Percentiles rank a stretch among this genome's conserved stretches.
These are phyloP conservation scores for Seira ritae DNA, from an alignment of 2,888 invertebrate species.

Conservation along the genomic window DNA sequence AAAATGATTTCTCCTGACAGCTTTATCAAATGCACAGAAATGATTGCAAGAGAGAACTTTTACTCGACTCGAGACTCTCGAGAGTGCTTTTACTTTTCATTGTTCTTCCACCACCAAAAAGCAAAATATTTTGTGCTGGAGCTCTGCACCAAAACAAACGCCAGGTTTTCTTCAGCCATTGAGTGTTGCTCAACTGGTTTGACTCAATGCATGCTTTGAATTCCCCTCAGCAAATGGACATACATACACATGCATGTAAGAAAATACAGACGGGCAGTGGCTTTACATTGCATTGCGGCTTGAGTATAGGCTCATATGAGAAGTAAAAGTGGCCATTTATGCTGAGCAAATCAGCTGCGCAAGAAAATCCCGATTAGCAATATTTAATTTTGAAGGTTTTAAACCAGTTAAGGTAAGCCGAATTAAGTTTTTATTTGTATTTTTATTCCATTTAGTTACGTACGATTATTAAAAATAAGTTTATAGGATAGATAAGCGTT, in stretches of 20 bases:
- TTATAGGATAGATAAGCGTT: too few relatives aligned
- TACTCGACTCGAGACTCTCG: too few relatives aligned
- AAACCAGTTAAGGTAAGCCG: conserved; percentile 16
- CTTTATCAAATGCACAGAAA: too few relatives aligned
- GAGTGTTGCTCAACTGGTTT: neutral
- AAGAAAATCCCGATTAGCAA: neutral
- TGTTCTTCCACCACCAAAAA: neutral
- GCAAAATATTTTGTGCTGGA: neutral
- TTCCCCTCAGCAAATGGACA: too few relatives aligned
- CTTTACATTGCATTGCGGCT: neutral
- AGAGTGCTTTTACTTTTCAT: too few relatives aligned
- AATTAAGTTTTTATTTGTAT: too few relatives aligned
- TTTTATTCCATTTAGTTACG: too few relatives aligned
- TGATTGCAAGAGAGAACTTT: too few relatives aligned
- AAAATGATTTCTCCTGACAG: too few relatives aligned
- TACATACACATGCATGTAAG: neutral
- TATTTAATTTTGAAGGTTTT: too few relatives aligned
- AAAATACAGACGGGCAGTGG: conserved; percentile 26
- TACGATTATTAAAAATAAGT: too few relatives aligned
- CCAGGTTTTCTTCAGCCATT: neutral
- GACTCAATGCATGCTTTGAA: neutral
- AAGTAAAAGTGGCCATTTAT: conserved; percentile 35
- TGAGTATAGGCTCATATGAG: neutral
- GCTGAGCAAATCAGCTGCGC: conserved; percentile 30
- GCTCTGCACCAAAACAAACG: neutral